Percentiles rank a stretch among this genome's conserved stretches.
These are phyloP conservation scores for Teleopsis dalmanni DNA, from an alignment of 1,140 invertebrate genomes.

Conservation along the genomic window DNA sequence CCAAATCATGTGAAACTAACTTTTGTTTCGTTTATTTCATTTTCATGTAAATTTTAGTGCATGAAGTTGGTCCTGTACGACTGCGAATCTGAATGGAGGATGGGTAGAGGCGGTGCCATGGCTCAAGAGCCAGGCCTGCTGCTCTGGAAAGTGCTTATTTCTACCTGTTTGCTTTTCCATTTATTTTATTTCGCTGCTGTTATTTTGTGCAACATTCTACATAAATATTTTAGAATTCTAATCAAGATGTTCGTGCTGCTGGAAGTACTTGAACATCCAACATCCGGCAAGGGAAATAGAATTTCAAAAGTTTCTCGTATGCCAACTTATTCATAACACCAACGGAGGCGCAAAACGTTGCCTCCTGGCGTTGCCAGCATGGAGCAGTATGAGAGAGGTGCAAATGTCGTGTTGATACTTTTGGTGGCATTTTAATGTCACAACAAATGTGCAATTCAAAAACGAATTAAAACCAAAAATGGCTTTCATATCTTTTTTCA, in stretches of 20 bases:
- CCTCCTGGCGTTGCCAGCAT: slow-evolving; percentile 9
- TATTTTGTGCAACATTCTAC: slow-evolving; percentile 19
- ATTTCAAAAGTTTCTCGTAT: background rate
- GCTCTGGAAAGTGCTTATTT: background rate
- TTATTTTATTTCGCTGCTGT: no score
- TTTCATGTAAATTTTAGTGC: slow-evolving; percentile 29
- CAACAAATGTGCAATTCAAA: slow-evolving; percentile 31
- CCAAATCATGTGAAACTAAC: slow-evolving; percentile 32
- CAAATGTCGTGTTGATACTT: slow-evolving; percentile 41
- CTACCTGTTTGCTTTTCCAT: slow-evolving; percentile 8
- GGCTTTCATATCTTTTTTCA: background rate
- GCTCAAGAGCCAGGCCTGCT: background rate
- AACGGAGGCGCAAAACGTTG: background rate
- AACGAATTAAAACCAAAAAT: slow-evolving; percentile 24
- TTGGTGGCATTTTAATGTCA: slow-evolving; percentile 37
- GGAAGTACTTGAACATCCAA: slow-evolving; percentile 12
- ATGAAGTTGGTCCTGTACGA: background rate
- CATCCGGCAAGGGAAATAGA: slow-evolving; percentile 9
- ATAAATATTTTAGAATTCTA: slow-evolving; percentile 43
- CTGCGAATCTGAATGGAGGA: background rate
- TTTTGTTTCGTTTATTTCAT: slow-evolving; percentile 40
- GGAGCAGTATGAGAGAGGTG: no score
- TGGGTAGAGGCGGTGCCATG: background rate
- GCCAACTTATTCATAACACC: background rate
- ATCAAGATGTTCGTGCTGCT: slow-evolving; percentile 25